Conservation (phyloP, 2,113 vertebrate genomes). For the Aspiorhynchus laticeps region DNA sequence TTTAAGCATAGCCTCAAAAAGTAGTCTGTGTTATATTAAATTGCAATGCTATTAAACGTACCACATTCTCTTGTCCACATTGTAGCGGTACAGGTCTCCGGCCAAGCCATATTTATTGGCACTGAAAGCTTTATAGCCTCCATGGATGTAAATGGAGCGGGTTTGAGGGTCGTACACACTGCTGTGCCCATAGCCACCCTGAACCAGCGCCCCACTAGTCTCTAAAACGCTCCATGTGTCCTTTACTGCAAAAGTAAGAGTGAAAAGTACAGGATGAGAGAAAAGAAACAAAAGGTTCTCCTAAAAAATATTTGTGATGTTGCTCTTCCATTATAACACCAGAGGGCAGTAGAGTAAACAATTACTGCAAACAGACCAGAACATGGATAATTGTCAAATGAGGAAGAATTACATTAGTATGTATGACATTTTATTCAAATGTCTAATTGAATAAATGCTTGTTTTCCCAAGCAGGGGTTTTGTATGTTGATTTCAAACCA, state of each 20-base stretch:
- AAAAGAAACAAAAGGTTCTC: not conserved
- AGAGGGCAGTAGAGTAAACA: constrained; percentile 27
- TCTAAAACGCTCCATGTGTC: constrained; percentile 84
- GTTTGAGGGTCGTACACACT: constrained; percentile 88
- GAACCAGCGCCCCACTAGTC: constrained; percentile 88
- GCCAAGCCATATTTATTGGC: constrained; percentile 95
- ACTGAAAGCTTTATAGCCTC: constrained; percentile 96
- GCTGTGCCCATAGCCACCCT: constrained; percentile 96
- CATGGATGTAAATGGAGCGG: constrained; percentile 87
- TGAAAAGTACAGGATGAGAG: not conserved
- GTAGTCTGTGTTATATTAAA: not conserved
- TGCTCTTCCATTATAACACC: constrained; percentile 16
- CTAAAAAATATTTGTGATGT: not conserved
- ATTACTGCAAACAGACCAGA: not conserved
- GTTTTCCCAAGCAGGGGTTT: not conserved
- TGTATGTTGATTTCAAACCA: not conserved
- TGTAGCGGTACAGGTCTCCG: constrained; percentile 91
- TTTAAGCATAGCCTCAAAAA: not conserved
- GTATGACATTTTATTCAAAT: not conserved
- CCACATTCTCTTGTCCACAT: constrained; percentile 88
- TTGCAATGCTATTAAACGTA: constrained; percentile 63
- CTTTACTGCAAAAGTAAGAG: constrained; percentile 70
- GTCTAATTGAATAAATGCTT: not conserved
- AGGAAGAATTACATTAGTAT: not conserved
- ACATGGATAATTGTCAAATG: not conserved